phyloP scores from a whole-genome alignment of 2,888 invertebrate species.

The Parascotia fuliginaria region DNA sequence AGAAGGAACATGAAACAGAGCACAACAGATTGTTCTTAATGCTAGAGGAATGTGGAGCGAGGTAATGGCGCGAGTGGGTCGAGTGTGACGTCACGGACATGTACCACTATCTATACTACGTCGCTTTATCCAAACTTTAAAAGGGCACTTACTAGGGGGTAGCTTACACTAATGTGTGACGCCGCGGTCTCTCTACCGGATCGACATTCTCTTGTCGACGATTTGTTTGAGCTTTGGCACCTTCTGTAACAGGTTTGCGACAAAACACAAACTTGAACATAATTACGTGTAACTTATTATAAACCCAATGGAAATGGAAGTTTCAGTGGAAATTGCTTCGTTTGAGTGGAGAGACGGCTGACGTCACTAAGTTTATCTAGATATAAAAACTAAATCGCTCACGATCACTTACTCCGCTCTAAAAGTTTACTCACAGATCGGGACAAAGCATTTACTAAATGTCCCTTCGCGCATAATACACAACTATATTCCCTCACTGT shows the following conservation, averaged over 20 bases:
- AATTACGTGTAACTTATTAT: too few relatives aligned
- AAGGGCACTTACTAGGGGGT: constrained; percentile 78
- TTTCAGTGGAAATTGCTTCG: not conserved
- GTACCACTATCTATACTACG: constrained; percentile 45
- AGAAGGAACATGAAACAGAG: constrained; percentile 28
- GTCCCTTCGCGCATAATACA: constrained; percentile 38
- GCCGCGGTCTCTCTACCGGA: constrained; percentile 10
- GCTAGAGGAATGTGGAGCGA: constrained; percentile 80
- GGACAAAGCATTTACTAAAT: constrained; percentile 45
- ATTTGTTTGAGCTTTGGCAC: too few relatives aligned
- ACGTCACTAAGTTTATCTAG: constrained; percentile 24
- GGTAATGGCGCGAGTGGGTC: constrained; percentile 49
- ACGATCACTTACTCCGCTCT: constrained; percentile 30
- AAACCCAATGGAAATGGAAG: too few relatives aligned
- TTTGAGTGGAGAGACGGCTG: constrained; percentile 26
- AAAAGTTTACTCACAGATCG: constrained; percentile 22
- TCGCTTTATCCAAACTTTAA: constrained; percentile 56
- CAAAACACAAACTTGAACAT: too few relatives aligned
- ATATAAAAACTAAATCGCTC: constrained; percentile 30
- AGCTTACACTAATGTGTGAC: constrained; percentile 50
- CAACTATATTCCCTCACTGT: constrained; percentile 30
- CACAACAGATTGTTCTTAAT: constrained; percentile 59
- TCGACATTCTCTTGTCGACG: too few relatives aligned
- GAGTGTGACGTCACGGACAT: constrained; percentile 36
- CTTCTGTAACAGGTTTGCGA: too few relatives aligned